Base-by-base conservation (phyloP, 2,113 vertebrate genomes). In the Charina bottae region DNA sequence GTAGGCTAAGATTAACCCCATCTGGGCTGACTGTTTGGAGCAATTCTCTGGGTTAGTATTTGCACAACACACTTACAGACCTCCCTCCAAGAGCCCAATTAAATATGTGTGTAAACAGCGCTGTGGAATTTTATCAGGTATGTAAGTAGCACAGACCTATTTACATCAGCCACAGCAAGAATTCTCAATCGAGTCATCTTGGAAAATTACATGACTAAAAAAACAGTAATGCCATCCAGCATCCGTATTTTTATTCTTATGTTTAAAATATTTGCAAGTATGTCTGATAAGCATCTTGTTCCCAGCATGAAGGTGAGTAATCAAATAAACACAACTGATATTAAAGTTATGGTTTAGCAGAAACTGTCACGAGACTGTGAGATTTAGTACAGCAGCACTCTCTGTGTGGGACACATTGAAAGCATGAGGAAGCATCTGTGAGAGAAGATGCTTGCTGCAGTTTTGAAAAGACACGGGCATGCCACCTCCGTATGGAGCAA, bases 321-420 rank as follows among this genome's bases (percentile, higher is more conserved):
- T 85, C 33, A 85, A 54, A 53, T 90, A 42, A 59, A 85, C 59
- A 23, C 9, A 62, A 54, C 3, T 62, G 6, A 4, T 54, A 15
- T 90, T 60, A 53, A 85, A 62, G 60, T 62, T 85, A 83, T 62
- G 59, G 90, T 55, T 91, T 86, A 60, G 83, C 83, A 86, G 90
- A 91, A 86, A 64, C 90, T 33, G n/a, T 83, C 13, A 11, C 21
- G 56, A 83, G 78, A 11, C n/a, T 15, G 37, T 28, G 72, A 83
- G 72, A 24, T 23, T 90, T 10, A 42, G 8, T 17, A 19, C 0
- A 83, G 33, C 89, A 64, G 42, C 24, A 2, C 24, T 62, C 59
- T 62, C 59, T 15, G 19, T 87, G 10, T 23, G 17, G 7, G 56
- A n/a, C 24, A 9, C 59, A 64, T 26, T 46, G 21, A 88, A 49